Evolutionary conservation across 2,888 invertebrate species (phyloP).

Genomic region (Spatulosminthurus flaviceps): DNA sequence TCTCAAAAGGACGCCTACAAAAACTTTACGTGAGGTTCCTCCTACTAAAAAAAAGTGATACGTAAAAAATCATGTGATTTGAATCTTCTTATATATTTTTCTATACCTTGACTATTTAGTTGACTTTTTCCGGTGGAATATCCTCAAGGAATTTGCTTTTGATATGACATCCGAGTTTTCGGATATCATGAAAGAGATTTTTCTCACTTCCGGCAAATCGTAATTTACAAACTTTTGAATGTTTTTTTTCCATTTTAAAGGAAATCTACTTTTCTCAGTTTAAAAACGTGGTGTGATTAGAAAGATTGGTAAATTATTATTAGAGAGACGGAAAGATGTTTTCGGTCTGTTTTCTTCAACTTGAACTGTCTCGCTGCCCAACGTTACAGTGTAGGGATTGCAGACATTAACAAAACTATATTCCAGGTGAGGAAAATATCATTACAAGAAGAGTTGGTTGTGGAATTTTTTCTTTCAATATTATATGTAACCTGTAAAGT

Average conservation of each 20-base stretch:
- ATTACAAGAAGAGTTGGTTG: too few species aligned
- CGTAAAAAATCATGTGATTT: too few species aligned
- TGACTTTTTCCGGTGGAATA: constrained; percentile 52
- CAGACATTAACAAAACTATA: background rate
- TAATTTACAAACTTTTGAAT: too few species aligned
- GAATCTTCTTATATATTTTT: too few species aligned
- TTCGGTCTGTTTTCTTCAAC: constrained; percentile 50
- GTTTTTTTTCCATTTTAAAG: too few species aligned
- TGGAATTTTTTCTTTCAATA: too few species aligned
- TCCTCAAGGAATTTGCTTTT: constrained; percentile 51
- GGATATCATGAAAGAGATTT: constrained; percentile 41
- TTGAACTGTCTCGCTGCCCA: constrained; percentile 50
- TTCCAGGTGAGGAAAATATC: background rate
- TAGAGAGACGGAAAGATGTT: constrained; percentile 51
- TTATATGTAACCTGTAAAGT: too few species aligned
- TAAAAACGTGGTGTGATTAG: too few species aligned
- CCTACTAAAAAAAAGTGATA: too few species aligned
- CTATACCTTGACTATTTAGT: constrained; percentile 44
- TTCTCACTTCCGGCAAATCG: constrained; percentile 30
- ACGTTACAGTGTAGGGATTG: constrained; percentile 34
- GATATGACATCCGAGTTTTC: constrained; percentile 50
- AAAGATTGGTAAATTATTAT: too few species aligned
- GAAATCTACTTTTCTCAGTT: too few species aligned
- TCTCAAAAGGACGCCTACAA: constrained; percentile 43
- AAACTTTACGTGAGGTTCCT: constrained; percentile 50